Evolutionary conservation across 1,140 invertebrate genomes (phyloP), one percentile per base, ranked within the genome.

Genomic region (Drosophila seguyi): DNA sequence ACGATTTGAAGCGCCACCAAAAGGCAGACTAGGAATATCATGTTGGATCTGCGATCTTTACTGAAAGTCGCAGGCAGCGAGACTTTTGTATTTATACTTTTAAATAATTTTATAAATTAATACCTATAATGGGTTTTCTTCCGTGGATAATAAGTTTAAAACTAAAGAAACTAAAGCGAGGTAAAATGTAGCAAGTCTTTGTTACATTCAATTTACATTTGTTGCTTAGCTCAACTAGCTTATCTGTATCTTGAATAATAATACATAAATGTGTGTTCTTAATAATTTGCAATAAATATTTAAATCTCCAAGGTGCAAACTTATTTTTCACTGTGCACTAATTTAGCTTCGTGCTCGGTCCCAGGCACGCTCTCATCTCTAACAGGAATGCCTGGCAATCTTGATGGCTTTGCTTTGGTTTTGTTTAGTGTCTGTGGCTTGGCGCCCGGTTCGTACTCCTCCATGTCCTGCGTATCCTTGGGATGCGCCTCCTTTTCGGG

Each of bases 341-440:
- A 36, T 59, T 50, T 18, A 22, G 42, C 39, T 59, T 42, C 22
- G 68, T 48, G 27, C 42, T 34, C 10, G 36, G 20, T 13, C 34
- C 2, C 4, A 29, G 20, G 31, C 34, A 72, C 52, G 68, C 36
- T 59, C 42, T 22, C 66, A 71, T 72, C 69, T 36, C 66, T 29
- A 73, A 44, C 36, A 22, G 36, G 39, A 55, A 20, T 67, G 34
- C 25, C 39, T 39, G 34, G 48, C 44, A 18, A 63, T 84, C 67
- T 76, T 76, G 66, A 76, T 63, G 81, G 75, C 34, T 80, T 83
- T 79, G 81, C 76, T 84, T 84, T 77, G 74, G 67, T 61, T 60
- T 83, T 81, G 52, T 58, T 58, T 60, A 61, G 52, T 66, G 42
- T 55, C 44, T 62, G 56, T 63, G 61, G 75, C 66, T 57, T 58